Evolutionary conservation across 2,888 invertebrate genomes (phyloP).

Genomic region (Leptogaster cylindrica): DNA sequence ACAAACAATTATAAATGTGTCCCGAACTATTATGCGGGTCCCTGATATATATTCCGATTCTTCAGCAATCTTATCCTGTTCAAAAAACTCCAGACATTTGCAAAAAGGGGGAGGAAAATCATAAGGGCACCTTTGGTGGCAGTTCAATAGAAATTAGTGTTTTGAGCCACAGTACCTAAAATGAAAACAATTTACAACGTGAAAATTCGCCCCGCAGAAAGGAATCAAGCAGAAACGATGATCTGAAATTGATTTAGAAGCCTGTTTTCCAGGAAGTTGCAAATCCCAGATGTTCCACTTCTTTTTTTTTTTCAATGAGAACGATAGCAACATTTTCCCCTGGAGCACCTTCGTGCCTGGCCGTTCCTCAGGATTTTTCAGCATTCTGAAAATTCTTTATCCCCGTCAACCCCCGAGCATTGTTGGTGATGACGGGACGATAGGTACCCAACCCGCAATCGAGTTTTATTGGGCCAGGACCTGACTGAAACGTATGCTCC

Average conservation of each 20-base stretch:
- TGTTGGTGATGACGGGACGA: background rate
- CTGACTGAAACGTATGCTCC: slow-evolving; percentile 26
- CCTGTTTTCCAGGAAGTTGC: slow-evolving; percentile 10
- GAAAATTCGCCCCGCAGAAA: slow-evolving; percentile 13
- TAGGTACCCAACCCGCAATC: background rate
- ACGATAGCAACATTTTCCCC: background rate
- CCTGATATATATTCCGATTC: too few species aligned
- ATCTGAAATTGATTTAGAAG: slow-evolving; percentile 33
- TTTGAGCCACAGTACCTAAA: too few species aligned
- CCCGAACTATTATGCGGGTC: too few species aligned
- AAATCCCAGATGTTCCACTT: slow-evolving; percentile 9
- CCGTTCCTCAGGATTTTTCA: too few species aligned
- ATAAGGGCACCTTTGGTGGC: too few species aligned
- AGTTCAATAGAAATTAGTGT: too few species aligned
- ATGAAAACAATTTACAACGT: slow-evolving; percentile 26
- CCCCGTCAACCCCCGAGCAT: background rate
- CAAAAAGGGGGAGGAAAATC: too few species aligned
- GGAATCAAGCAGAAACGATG: slow-evolving; percentile 4
- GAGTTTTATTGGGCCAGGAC: slow-evolving; percentile 29
- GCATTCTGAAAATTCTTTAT: too few species aligned
- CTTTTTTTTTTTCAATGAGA: background rate
- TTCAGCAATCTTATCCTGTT: too few species aligned
- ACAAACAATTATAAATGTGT: too few species aligned
- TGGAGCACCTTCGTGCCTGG: background rate
- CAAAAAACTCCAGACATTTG: too few species aligned